Evolutionary conservation across 2,113 vertebrate genomes (phyloP).

Genomic region (Tricholaema leucomelas): DNA sequence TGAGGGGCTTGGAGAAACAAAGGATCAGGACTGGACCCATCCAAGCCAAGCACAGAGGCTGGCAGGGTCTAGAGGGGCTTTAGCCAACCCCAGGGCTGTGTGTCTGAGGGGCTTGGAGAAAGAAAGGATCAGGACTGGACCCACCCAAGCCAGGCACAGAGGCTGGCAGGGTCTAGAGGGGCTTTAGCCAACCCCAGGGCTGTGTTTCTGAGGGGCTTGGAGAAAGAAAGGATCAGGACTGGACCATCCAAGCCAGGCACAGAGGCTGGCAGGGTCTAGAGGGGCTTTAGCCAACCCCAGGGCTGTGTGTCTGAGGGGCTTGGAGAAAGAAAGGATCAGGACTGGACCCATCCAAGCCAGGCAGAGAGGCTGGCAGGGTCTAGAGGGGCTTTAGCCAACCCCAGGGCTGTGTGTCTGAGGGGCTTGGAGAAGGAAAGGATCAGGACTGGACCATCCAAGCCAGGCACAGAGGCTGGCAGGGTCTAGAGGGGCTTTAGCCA

Average conservation of each 20-base stretch:
- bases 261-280: background rate
- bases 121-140: background rate
- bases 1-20: too few species aligned
- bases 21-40: too few species aligned
- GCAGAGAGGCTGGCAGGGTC: background rate
- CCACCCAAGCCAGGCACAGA: background rate
- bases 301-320: fast-evolving
- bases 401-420: fast-evolving
- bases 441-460: background rate
- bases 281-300: background rate
- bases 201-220: background rate
- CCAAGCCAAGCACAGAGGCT: too few species aligned
- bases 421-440: background rate
- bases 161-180: background rate
- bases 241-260: background rate
- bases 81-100: too few species aligned
- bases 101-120: fast-evolving
- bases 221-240: background rate
- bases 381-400: background rate
- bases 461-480: background rate
- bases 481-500: background rate
- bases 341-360: background rate
- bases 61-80: too few species aligned
- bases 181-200: fast-evolving
- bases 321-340: background rate